Evolutionary conservation across 2,113 vertebrate species (phyloP).

Genomic region (Muntiacus reevesi): DNA sequence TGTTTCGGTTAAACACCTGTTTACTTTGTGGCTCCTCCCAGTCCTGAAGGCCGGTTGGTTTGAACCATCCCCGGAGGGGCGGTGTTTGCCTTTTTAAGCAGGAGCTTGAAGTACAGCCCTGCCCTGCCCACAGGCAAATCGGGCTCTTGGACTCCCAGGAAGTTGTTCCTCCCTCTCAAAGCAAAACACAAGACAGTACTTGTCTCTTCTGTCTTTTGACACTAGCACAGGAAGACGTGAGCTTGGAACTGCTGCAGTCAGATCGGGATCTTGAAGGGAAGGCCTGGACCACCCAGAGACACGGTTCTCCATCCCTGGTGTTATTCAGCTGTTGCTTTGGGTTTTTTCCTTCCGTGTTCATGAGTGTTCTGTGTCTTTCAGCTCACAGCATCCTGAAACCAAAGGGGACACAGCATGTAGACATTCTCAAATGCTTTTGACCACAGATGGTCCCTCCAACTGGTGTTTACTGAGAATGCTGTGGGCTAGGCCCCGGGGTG

Average conservation of each 20-base stretch:
- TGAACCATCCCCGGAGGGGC: neutral
- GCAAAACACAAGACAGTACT: neutral
- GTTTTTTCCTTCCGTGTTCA: neutral
- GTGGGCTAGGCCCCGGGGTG: neutral
- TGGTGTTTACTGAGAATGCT: neutral
- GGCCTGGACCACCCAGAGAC: neutral
- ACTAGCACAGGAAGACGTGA: neutral
- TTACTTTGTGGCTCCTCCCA: neutral
- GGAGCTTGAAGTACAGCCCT: neutral
- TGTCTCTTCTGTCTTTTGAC: neutral
- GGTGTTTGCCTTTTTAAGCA: neutral
- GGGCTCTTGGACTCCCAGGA: neutral
- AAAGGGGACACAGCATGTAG: neutral
- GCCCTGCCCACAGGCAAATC: neutral
- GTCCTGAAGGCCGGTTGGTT: fast-evolving
- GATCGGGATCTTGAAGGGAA: neutral
- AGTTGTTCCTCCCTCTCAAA: neutral
- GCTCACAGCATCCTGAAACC: neutral
- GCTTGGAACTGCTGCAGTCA: neutral
- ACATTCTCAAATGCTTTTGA: neutral
- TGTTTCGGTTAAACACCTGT: neutral
- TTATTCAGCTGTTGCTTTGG: too few species aligned
- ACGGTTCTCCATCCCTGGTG: neutral
- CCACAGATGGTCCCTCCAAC: neutral
- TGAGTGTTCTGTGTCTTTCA: neutral